Conservation (phyloP, 2,797 vertebrate species). For the Malacoctenus gilli region DNA sequence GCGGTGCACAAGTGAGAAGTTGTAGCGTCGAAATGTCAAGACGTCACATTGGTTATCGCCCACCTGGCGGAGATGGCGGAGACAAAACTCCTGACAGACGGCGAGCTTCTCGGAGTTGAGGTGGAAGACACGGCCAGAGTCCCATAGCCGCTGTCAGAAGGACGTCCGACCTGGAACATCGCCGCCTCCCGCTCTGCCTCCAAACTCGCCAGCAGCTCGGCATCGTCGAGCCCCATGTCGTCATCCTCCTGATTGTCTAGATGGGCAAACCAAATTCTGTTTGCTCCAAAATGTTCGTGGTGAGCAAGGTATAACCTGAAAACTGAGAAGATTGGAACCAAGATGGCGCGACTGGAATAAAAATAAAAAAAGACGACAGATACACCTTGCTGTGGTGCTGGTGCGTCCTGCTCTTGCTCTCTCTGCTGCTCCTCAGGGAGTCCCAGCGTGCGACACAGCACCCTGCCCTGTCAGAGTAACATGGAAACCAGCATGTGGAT, state of each 20-base stretch:
- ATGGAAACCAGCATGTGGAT: not conserved
- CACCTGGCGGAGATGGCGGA: conserved; percentile 60
- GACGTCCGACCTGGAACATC: conserved; percentile 48
- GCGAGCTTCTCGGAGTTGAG: conserved; percentile 45
- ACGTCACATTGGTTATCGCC: conserved; percentile 30
- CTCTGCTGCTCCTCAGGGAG: conserved; percentile 77
- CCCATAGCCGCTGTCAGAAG: conserved; percentile 82
- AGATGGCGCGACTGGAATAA: too few relatives aligned
- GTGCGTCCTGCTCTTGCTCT: conserved; percentile 28
- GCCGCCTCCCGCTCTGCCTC: conserved; percentile 77
- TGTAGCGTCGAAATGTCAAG: conserved; percentile 36
- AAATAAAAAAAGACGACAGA: not conserved
- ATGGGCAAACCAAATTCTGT: too few relatives aligned
- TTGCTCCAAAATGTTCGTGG: too few relatives aligned
- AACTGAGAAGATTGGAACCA: too few relatives aligned
- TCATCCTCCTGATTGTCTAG: conserved; percentile 63
- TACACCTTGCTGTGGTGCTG: conserved; percentile 57
- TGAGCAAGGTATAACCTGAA: too few relatives aligned
- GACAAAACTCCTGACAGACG: conserved; percentile 47
- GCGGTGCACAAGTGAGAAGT: not conserved
- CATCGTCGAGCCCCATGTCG: conserved; percentile 73
- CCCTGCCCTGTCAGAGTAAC: conserved; percentile 75
- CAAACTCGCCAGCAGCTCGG: conserved; percentile 87
- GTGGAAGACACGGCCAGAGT: conserved; percentile 70
- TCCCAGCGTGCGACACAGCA: conserved; percentile 88